Percentiles rank a stretch among this genome's conserved stretches.
phyloP scores from a whole-genome alignment of 2,888 invertebrate species.

The Tetragonisca angustula region DNA sequence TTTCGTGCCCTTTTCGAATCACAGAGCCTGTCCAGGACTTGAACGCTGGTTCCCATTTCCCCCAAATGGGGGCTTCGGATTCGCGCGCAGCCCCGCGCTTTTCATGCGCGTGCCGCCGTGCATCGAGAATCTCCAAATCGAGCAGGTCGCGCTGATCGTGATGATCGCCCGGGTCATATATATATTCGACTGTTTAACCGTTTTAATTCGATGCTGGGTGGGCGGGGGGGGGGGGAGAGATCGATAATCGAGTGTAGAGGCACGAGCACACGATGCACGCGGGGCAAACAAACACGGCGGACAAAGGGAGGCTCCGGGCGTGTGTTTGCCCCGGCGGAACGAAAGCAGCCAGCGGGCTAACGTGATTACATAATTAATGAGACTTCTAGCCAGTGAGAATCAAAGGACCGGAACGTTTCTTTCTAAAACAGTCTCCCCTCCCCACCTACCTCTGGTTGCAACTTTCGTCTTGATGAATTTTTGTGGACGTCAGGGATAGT shows the following conservation, averaged over 20 bases:
- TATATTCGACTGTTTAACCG: slow-evolving; percentile 1
- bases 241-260: slow-evolving; percentile 26
- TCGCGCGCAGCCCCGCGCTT: slow-evolving; percentile 12
- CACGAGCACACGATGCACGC: slow-evolving; percentile 7
- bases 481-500: not conserved
- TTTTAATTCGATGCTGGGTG: not conserved
- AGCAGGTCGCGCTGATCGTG: slow-evolving; percentile 2
- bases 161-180: slow-evolving; percentile 9
- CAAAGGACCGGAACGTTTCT: not conserved
- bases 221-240: not conserved
- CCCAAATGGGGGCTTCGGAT: slow-evolving; percentile 2
- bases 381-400: not conserved
- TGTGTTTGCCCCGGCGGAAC: slow-evolving; percentile 21
- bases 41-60: not conserved
- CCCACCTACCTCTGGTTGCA: not conserved
- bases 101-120: not conserved
- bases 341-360: slow-evolving; percentile 46
- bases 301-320: slow-evolving; percentile 2
- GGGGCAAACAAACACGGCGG: slow-evolving; percentile 26
- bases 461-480: not conserved
- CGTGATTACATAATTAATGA: slow-evolving; percentile 69
- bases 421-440: not conserved
- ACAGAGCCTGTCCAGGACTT: not conserved
- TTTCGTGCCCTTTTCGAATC: slow-evolving; percentile 1
- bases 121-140: slow-evolving; percentile 29